Conservation (phyloP, 1,140 invertebrate species). For the Macrobrachium nipponense region DNA sequence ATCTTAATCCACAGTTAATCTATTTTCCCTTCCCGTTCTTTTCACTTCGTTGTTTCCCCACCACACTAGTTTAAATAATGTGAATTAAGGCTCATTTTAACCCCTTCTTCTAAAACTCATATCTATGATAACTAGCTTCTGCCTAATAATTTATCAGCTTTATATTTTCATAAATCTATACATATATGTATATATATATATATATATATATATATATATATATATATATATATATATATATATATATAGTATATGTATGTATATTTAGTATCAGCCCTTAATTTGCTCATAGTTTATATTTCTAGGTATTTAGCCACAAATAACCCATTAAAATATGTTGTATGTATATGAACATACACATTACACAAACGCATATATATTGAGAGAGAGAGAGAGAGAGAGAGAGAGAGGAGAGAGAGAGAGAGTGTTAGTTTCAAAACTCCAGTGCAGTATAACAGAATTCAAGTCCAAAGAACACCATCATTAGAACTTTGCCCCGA, state of each 20-base stretch:
- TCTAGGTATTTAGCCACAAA: neutral
- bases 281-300: neutral
- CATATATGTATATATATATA: neutral
- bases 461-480: too few relatives aligned
- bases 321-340: conserved; percentile 8
- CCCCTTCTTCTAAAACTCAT: too few relatives aligned
- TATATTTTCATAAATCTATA: neutral
- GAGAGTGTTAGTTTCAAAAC: neutral
- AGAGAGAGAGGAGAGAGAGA: neutral
- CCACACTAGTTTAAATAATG: too few relatives aligned
- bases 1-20: too few relatives aligned
- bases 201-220: neutral
- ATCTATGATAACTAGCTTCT: too few relatives aligned
- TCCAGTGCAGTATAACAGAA: too few relatives aligned
- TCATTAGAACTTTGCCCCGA: too few relatives aligned
- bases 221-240: conserved; percentile 19
- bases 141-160: too few relatives aligned
- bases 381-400: neutral
- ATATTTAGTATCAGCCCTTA: neutral
- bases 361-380: neutral
- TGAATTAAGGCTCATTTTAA: too few relatives aligned
- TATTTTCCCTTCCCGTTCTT: too few relatives aligned
- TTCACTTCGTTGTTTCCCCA: too few relatives aligned
- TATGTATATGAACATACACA: conserved; percentile 14
- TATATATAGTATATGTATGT: neutral